phyloP scores from a whole-genome alignment of 2,888 invertebrate species.

The Lasioglossum lativentre region DNA sequence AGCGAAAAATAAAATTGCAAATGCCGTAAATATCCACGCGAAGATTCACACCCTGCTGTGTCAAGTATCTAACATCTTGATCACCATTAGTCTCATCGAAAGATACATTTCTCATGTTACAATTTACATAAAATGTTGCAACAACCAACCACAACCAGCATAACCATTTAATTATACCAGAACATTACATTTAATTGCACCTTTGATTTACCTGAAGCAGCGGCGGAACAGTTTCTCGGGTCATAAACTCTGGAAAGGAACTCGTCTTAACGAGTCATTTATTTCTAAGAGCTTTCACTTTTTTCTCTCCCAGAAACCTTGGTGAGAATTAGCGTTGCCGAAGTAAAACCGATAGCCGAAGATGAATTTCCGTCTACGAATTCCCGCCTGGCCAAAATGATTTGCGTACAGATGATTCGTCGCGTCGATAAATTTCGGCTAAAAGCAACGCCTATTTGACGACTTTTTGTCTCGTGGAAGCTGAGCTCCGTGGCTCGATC shows the following conservation, averaged over 20 bases:
- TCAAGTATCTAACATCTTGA: neutral
- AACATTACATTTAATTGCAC: neutral
- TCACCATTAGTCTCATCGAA: neutral
- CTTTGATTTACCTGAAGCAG: neutral
- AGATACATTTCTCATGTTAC: neutral
- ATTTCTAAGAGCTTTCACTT: constrained; percentile 33
- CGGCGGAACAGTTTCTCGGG: constrained; percentile 1
- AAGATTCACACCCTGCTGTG: neutral
- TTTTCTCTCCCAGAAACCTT: constrained; percentile 9
- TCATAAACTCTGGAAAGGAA: constrained; percentile 40
- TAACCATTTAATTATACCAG: neutral
- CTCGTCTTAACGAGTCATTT: constrained; percentile 49
- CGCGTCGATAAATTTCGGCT: constrained; percentile 65
- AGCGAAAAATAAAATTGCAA: neutral
- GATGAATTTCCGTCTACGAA: constrained; percentile 48
- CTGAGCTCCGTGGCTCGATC: constrained; percentile 59
- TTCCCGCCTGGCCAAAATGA: constrained; percentile 37
- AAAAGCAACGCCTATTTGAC: constrained; percentile 55
- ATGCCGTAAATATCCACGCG: neutral
- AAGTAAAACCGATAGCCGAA: constrained; percentile 34
- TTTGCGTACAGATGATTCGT: constrained; percentile 54
- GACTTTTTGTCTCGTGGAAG: constrained; percentile 26
- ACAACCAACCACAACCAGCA: neutral
- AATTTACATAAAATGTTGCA: neutral
- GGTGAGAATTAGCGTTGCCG: constrained; percentile 36